Evolutionary conservation across 2,113 vertebrate genomes (phyloP).

Genomic region (Octodon degus): DNA sequence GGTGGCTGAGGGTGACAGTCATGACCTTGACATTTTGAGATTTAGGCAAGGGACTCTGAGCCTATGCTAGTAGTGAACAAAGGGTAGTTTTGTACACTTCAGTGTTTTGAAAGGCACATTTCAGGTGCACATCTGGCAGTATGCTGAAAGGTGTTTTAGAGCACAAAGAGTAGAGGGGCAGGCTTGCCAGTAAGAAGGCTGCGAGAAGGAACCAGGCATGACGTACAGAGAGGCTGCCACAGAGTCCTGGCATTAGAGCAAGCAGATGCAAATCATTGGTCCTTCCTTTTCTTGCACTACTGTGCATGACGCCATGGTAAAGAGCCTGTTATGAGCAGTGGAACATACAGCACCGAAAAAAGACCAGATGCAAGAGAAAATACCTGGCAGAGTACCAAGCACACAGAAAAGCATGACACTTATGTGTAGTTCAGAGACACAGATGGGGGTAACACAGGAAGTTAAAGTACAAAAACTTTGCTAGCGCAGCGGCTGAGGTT

Average conservation of each 20-base stretch:
- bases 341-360: fast-evolving
- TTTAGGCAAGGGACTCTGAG: not conserved
- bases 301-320: not conserved
- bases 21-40: too few relatives aligned
- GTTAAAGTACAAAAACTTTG: not conserved
- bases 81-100: not conserved
- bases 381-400: fast-evolving
- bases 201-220: too few relatives aligned
- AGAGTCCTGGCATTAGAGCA: not conserved
- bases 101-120: not conserved
- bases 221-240: not conserved
- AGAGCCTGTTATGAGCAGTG: too few relatives aligned
- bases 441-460: fast-evolving
- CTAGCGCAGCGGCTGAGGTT: too few relatives aligned
- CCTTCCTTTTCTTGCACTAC: not conserved
- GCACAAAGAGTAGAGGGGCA: not conserved
- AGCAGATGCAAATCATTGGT: not conserved
- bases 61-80: not conserved
- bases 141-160: not conserved
- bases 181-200: not conserved
- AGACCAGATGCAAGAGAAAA: not conserved
- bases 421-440: not conserved
- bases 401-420: not conserved
- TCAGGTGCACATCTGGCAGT: fast-evolving
- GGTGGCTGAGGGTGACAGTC: not conserved